A percentile compares a stretch with the other conserved stretches of the same genome.
These are phyloP conservation scores for Acanthisitta chloris DNA, from an alignment of 2,113 vertebrate species.

Conservation along the genomic window DNA sequence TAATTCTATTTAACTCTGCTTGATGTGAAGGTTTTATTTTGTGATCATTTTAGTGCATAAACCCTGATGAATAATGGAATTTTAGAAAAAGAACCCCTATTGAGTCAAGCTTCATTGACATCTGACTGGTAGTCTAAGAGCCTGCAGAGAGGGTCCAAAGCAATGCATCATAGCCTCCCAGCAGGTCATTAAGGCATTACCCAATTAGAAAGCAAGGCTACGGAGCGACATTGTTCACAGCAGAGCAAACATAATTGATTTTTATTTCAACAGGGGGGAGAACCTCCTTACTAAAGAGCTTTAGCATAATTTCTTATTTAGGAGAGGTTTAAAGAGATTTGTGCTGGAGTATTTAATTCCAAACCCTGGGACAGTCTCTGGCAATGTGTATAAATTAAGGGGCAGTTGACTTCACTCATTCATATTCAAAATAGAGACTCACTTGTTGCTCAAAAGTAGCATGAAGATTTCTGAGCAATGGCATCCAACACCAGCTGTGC, in stretches of 20 bases:
- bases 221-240: slow-evolving; percentile 54
- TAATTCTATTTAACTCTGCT: slow-evolving; percentile 63
- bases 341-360: slow-evolving; percentile 69
- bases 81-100: slow-evolving; percentile 45
- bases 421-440: slow-evolving; percentile 66
- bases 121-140: slow-evolving; percentile 71
- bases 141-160: slow-evolving; percentile 67
- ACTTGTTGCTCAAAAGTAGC: slow-evolving; percentile 44
- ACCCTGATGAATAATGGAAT: slow-evolving; percentile 67
- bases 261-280: slow-evolving; percentile 68
- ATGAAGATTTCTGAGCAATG: slow-evolving; percentile 36
- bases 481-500: slow-evolving; percentile 20
- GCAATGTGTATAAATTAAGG: slow-evolving; percentile 70
- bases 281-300: slow-evolving; percentile 59
- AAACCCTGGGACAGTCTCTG: slow-evolving; percentile 69
- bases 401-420: slow-evolving; percentile 78
- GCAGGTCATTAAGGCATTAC: slow-evolving; percentile 55
- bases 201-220: slow-evolving; percentile 67
- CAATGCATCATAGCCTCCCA: slow-evolving; percentile 54
- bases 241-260: slow-evolving; percentile 71
- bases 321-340: slow-evolving; percentile 71
- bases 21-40: slow-evolving; percentile 60
- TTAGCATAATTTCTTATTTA: slow-evolving; percentile 75
- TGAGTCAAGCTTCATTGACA: slow-evolving; percentile 64
- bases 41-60: slow-evolving; percentile 62